Base-by-base conservation (phyloP, 2,888 invertebrate species). In the Rhingia rostrata region DNA sequence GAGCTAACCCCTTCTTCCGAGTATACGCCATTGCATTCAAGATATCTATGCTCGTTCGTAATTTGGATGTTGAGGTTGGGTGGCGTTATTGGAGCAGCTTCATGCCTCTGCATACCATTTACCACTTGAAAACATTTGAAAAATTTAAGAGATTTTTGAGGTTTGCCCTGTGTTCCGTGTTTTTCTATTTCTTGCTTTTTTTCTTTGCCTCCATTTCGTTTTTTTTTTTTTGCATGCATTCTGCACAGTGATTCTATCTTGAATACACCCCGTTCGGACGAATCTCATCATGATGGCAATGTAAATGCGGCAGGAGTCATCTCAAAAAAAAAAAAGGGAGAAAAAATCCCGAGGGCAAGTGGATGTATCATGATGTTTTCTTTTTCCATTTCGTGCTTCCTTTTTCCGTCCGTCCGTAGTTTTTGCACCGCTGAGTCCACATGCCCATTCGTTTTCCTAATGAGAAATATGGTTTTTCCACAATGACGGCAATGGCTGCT, bases 121-220 rank as follows among this genome's bases (percentile, higher is more conserved):
- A 84, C 74, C 84, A 84, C 84, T 84, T 80, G 75, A 81, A 81
- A 85, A 77, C 81, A 77, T 85, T 85, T 80, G 81, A 85, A 85
- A 85, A 81, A 77, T 85, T 85, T 81, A 85, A 85, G 75, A 81
- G 85, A 81, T 85, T 85, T 81, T 72, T 85, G 85, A 72, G 85
- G 85, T 85, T 85, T 72, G 70, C 67, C 66, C 43, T 77, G 60
- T 85, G 72, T 67, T 70, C 61, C 66, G 58, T 74, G 79, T 58
- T 83, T 69, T 72, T 33, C 64, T 49, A 56, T 43, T 56, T 47
- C 51, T 53, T n/a, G 63, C 30, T 51, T 37, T 22, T 39, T 63
- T 54, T 39, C 22, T 22, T 22, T 22, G 22, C 22, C 22, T 22
- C 22, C 22, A 22, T 43, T 61, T 67, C 33, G 5, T 30, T 22